Evolutionary conservation across 2,113 vertebrate genomes (phyloP).

Genomic region (Phodopus roborovskii): DNA sequence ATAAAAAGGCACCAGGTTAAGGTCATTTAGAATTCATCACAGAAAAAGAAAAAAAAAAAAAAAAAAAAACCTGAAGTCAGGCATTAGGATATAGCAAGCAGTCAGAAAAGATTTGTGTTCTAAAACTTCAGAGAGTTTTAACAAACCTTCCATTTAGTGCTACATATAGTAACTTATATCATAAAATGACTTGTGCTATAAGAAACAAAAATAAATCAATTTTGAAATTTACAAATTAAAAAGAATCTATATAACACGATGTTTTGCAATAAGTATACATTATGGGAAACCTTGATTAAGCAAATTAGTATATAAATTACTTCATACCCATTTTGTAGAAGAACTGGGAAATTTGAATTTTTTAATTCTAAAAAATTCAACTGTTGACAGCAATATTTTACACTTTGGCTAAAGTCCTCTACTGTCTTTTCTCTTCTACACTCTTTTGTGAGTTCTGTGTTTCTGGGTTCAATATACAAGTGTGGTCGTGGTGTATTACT

Average conservation of each 20-base stretch:
- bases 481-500: neutral
- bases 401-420: neutral
- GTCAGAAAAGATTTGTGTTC: neutral
- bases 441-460: neutral
- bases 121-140: neutral
- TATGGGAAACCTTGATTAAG: neutral
- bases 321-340: neutral
- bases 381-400: neutral
- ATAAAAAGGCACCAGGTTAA: conserved; percentile 14
- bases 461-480: neutral
- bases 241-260: neutral
- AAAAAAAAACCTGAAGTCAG: neutral
- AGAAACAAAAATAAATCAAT: neutral
- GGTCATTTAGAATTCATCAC: conserved; percentile 36
- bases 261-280: neutral
- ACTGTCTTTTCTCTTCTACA: neutral
- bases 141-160: neutral
- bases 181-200: neutral
- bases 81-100: neutral
- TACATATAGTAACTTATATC: neutral
- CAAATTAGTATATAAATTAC: neutral
- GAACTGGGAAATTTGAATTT: neutral
- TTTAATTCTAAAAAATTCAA: neutral
- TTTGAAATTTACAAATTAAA: neutral
- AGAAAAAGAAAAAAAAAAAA: too few species aligned